A percentile compares a stretch with the other conserved stretches of the same genome.
Conservation (phyloP, 2,113 vertebrate genomes). For the Salvelinus fontinalis region DNA sequence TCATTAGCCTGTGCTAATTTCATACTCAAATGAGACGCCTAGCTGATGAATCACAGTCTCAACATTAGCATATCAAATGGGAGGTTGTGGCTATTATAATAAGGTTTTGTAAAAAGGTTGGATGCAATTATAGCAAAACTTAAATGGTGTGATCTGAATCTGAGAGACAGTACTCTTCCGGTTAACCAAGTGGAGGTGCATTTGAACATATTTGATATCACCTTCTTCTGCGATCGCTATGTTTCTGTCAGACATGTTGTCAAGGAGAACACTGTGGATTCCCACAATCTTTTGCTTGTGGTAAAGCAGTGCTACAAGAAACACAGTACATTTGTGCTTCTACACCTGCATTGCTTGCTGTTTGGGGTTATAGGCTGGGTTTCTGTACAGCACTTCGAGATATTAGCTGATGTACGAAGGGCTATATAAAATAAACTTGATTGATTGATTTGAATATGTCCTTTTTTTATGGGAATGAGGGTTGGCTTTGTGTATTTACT, state of each 20-base stretch:
- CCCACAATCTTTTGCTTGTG: neutral
- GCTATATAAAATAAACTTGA: too few species aligned
- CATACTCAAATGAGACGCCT: conserved; percentile 80
- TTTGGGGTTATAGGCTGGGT: too few species aligned
- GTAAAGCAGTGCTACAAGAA: neutral
- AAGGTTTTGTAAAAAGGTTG: neutral
- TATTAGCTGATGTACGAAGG: too few species aligned
- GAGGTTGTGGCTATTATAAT: neutral
- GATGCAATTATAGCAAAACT: neutral
- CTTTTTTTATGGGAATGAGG: conserved; percentile 27
- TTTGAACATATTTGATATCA: too few species aligned
- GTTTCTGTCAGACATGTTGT: neutral
- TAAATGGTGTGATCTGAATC: neutral
- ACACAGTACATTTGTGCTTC: neutral
- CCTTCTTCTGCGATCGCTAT: too few species aligned
- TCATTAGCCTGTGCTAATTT: conserved; percentile 79
- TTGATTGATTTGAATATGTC: too few species aligned
- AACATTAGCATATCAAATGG: conserved; percentile 15
- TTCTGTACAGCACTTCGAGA: too few species aligned
- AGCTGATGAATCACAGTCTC: conserved; percentile 73
- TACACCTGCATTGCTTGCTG: too few species aligned
- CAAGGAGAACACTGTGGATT: neutral
- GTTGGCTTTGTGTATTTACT: conserved; percentile 42
- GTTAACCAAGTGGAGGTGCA: neutral
- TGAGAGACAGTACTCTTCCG: neutral